Base-by-base conservation (phyloP, 2,113 vertebrate species). In the Bombycilla garrulus region DNA sequence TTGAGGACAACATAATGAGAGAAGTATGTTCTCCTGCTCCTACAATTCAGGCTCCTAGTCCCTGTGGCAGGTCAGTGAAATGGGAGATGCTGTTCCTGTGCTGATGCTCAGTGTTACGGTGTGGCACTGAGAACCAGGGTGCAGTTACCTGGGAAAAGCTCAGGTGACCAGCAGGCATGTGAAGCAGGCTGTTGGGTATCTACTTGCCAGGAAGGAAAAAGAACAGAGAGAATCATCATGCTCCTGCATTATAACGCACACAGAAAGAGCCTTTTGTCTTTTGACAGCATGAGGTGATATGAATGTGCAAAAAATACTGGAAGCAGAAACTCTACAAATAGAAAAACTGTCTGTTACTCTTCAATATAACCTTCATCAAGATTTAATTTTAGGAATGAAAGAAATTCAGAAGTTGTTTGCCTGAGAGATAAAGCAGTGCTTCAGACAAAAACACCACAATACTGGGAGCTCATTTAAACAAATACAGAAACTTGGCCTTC, bases 71-170 rank as follows among this genome's bases (percentile, higher is more conserved):
- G 20, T 23, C 54, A 65, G 58, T 5, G 10, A 54, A 67, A 77
- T 10, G 26, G 48, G 53, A 64, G 29, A 51, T 60, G 35, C 47
- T 7, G 26, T 24, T 42, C 62, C 51, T 14, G n/a, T 51, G 24
- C 0, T 47, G 54, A 50, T 29, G 23, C 50, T 85, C 2, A 1
- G 35, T 54, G 28, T 31, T 40, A 40, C 0, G 0, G 53, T 2
- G 2, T 1, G 11, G 44, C 81, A 51, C 35, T 9, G 64, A 83
- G 42, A 12, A 54, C 3, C 36, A 28, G 31, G 48, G 44, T 22
- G 44, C 56, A 40, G 53, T 19, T 12, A 17, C 25, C 11, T 35
- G 16, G 53, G 61, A 76, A 79, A 58, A n/a, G 9, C n/a, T 33
- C 66, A 65, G 47, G 10, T 26, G 28, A 53, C 31, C 3, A 2